phyloP scores from a whole-genome alignment of 2,797 vertebrate species.

The Yasuhikotakia modesta region DNA sequence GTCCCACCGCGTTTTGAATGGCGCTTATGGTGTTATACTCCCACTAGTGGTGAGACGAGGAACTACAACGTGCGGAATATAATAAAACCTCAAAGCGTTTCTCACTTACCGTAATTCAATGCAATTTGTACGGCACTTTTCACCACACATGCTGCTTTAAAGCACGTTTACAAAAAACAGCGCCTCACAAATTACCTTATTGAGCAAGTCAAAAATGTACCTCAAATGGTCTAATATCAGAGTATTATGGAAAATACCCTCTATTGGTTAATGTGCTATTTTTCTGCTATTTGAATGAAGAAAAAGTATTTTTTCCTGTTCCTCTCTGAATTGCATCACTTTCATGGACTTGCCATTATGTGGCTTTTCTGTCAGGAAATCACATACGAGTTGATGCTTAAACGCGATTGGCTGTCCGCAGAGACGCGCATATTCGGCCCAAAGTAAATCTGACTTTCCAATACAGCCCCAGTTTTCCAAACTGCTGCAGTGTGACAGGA shows the following conservation, averaged over 20 bases:
- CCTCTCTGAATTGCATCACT: constrained; percentile 12
- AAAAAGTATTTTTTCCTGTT: background rate
- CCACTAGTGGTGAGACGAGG: constrained; percentile 35
- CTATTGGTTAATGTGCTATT: constrained; percentile 2
- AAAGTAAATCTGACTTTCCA: constrained; percentile 19
- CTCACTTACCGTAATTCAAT: background rate
- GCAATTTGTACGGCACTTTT: constrained; percentile 4
- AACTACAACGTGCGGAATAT: background rate
- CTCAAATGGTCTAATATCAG: background rate
- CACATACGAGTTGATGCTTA: background rate
- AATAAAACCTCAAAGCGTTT: background rate
- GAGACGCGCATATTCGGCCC: constrained; percentile 20
- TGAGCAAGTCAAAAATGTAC: background rate
- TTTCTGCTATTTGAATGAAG: constrained; percentile 9
- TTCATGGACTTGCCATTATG: constrained; percentile 22
- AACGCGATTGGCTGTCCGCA: constrained; percentile 22
- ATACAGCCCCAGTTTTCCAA: constrained; percentile 40
- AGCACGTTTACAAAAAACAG: background rate
- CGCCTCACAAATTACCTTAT: background rate
- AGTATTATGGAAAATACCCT: background rate
- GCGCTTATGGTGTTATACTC: constrained; percentile 37
- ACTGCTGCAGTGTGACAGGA: constrained; percentile 31
- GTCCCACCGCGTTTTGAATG: background rate
- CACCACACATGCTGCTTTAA: background rate
- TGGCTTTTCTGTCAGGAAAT: constrained; percentile 25